These are phyloP conservation scores for Gastracanthus pulcherrimus DNA, from an alignment of 2,888 invertebrate genomes.

Conservation along the genomic window DNA sequence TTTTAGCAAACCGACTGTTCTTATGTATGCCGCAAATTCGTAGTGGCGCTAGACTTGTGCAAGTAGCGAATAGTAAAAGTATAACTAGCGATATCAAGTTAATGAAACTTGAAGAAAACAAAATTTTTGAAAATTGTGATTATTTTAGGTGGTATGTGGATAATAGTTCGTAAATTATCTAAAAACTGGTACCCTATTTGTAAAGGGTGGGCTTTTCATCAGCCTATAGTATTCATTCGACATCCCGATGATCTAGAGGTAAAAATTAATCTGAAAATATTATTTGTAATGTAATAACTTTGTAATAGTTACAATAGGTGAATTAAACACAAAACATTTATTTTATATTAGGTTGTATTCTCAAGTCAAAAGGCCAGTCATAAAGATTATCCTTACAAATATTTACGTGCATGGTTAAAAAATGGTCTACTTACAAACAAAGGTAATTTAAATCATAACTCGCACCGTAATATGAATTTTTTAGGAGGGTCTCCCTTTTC, in stretches of 20 bases:
- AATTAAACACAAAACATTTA: neutral
- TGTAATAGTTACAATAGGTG: neutral
- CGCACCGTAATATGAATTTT: too few relatives aligned
- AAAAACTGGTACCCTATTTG: neutral
- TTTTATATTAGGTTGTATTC: slow-evolving; percentile 29
- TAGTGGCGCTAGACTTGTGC: too few relatives aligned
- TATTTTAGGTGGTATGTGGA: neutral
- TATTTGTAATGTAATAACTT: neutral
- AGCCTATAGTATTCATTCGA: slow-evolving; percentile 60
- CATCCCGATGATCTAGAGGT: slow-evolving; percentile 64
- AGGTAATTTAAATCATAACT: too few relatives aligned
- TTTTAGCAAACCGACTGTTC: too few relatives aligned
- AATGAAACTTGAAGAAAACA: too few relatives aligned
- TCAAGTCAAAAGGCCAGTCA: slow-evolving; percentile 69
- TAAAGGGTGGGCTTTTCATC: neutral
- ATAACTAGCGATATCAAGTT: too few relatives aligned
- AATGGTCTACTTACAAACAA: slow-evolving; percentile 69
- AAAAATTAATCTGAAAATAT: too few relatives aligned
- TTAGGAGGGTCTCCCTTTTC: too few relatives aligned
- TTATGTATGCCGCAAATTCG: too few relatives aligned
- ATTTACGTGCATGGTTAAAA: slow-evolving; percentile 76
- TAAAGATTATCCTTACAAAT: slow-evolving; percentile 74
- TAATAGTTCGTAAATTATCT: neutral
- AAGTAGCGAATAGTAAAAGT: too few relatives aligned
- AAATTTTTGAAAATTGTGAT: neutral